A percentile compares a stretch with the other conserved stretches of the same genome.
Evolutionary conservation across 2,797 vertebrate genomes (phyloP).

Genomic region (Rhinogobio ventralis): DNA sequence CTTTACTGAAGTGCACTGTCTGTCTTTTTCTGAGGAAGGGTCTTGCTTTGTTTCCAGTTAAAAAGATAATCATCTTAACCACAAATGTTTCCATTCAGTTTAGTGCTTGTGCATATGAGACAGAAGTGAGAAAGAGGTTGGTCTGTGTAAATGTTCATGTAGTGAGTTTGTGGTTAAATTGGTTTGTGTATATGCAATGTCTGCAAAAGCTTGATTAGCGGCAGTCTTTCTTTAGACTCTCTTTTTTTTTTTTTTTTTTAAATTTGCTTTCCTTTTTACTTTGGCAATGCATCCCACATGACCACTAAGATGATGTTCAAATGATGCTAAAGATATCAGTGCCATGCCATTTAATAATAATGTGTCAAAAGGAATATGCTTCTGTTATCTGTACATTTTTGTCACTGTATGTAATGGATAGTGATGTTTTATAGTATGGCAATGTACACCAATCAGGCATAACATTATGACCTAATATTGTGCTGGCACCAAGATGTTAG

Average conservation of each 20-base stretch:
- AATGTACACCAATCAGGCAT: too few species aligned
- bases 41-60: background rate
- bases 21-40: background rate
- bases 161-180: background rate
- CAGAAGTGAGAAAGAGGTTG: background rate
- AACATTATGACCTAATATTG: too few species aligned
- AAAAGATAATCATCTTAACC: background rate
- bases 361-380: background rate
- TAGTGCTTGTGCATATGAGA: background rate
- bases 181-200: background rate
- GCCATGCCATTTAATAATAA: background rate
- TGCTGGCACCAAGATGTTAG: too few species aligned
- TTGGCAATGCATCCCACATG: background rate
- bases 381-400: background rate
- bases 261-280: background rate
- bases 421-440: too few species aligned
- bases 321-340: background rate
- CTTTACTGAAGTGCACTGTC: too few species aligned
- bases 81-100: conserved; percentile 2
- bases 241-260: background rate
- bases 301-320: background rate
- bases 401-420: background rate
- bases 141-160: background rate
- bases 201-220: background rate
- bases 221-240: background rate